phyloP scores from a whole-genome alignment of 2,113 vertebrate genomes.

The Plectropomus leopardus region DNA sequence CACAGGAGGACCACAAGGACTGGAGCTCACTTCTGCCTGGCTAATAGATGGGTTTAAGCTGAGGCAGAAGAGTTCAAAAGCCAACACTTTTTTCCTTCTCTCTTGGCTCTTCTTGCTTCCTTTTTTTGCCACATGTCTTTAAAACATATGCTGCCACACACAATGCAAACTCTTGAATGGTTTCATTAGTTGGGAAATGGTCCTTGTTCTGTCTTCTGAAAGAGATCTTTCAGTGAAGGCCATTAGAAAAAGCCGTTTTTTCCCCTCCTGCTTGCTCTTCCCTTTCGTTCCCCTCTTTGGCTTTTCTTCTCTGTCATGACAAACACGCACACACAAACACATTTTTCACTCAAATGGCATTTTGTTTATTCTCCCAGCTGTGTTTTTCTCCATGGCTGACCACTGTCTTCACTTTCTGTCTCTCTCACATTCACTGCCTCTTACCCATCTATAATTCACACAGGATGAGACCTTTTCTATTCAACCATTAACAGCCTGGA shows the following conservation, averaged over 20 bases:
- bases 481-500: constrained; percentile 35
- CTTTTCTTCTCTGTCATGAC: constrained; percentile 37
- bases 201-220: constrained; percentile 30
- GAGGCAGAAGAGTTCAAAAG: constrained; percentile 41
- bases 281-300: constrained; percentile 27
- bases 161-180: constrained; percentile 7
- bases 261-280: constrained; percentile 26
- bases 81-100: neutral
- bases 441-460: constrained; percentile 67
- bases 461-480: constrained; percentile 31
- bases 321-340: constrained; percentile 22
- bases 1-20: constrained; percentile 49
- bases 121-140: constrained; percentile 11
- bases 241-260: constrained; percentile 47
- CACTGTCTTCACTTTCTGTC: constrained; percentile 43
- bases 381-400: constrained; percentile 41
- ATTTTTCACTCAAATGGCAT: constrained; percentile 28
- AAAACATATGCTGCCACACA: neutral
- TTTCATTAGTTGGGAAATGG: constrained; percentile 43
- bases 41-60: constrained; percentile 47
- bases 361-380: constrained; percentile 49
- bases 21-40: constrained; percentile 21
- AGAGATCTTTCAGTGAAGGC: constrained; percentile 48
- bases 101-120: neutral
- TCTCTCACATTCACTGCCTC: constrained; percentile 50